Evolutionary conservation across 2,888 invertebrate species (phyloP), one percentile per base, ranked within the genome.

Genomic region (Syrista parreyssii): DNA sequence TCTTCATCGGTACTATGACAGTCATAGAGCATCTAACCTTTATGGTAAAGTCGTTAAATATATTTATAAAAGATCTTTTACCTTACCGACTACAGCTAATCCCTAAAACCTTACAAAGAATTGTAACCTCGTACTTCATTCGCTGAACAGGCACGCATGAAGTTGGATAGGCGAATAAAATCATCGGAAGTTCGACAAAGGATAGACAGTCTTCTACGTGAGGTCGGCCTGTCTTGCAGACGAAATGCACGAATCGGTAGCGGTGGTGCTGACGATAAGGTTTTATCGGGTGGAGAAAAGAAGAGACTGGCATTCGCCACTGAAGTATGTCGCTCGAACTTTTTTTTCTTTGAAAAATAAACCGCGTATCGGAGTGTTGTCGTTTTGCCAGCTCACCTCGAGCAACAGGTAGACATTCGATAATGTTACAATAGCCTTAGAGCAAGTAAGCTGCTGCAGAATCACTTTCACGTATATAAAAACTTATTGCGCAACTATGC

Each of bases 261-360:
- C 0, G 92, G 94, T 15, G 95, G 95, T 69, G 55, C 55, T 55
- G 94, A 95, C 32, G 92, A 93, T 76, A 97, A 97, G 90, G 96
- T 97, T 0, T 92, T 99, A 1, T 98, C 98, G 0, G 98, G 98
- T 0, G 99, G 99, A 0, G 99, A 99, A 90, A 95, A 96, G 88
- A 98, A 98, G 88, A 93, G 98, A 77, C 92, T 99, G 32, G 96
- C 98, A 0, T 98, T 99, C 89, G 99, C 98, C 6, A 96, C 97
- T 0, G 98, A 98, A 93, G 97, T 96, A 91, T 86, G 83, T 12
- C n/a, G 74, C 40, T 23, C 23, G 55, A 40, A 9, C 9, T 34
- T 23, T 23, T 23, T 55, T 9, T 68, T 74, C n/a, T 73, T 33
- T 11, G 12, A 68, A 76, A 68, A 68, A 72, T 68, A 72, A 34